phyloP scores from a whole-genome alignment of 2,113 vertebrate genomes.

The Pitta sordida region DNA sequence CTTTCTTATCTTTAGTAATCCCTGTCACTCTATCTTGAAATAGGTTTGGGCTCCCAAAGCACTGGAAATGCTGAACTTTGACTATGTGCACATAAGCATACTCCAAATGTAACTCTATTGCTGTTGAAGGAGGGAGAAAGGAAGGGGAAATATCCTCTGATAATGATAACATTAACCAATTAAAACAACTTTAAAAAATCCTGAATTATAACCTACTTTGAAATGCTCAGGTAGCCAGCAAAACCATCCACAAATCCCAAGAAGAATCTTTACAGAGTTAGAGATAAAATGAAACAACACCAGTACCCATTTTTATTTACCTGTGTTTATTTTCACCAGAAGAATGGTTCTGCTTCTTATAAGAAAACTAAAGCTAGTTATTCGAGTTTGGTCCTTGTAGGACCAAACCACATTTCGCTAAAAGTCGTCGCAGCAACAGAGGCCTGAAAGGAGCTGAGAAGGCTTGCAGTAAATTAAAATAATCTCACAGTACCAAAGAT shows the following conservation, averaged over 20 bases:
- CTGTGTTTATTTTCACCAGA: neutral
- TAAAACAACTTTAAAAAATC: neutral
- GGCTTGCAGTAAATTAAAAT: too few species aligned
- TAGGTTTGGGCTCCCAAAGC: neutral
- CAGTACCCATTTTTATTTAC: neutral
- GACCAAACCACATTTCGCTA: too few species aligned
- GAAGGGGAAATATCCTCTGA: neutral
- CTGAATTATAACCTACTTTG: neutral
- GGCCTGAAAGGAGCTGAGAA: too few species aligned
- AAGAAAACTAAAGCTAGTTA: neutral
- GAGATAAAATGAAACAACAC: neutral
- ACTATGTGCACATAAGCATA: accelerated
- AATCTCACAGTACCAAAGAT: too few species aligned
- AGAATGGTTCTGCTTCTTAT: neutral
- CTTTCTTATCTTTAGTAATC: neutral
- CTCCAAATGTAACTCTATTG: neutral
- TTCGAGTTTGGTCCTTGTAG: neutral
- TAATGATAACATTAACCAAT: neutral
- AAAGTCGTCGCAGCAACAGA: too few species aligned
- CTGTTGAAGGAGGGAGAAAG: neutral
- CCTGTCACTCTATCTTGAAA: neutral
- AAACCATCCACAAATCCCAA: neutral
- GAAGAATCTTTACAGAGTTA: neutral
- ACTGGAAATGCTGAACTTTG: neutral
- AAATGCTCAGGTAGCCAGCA: neutral